Evolutionary conservation across 2,888 invertebrate species (phyloP).

Genomic region (Nomada goodeniana): DNA sequence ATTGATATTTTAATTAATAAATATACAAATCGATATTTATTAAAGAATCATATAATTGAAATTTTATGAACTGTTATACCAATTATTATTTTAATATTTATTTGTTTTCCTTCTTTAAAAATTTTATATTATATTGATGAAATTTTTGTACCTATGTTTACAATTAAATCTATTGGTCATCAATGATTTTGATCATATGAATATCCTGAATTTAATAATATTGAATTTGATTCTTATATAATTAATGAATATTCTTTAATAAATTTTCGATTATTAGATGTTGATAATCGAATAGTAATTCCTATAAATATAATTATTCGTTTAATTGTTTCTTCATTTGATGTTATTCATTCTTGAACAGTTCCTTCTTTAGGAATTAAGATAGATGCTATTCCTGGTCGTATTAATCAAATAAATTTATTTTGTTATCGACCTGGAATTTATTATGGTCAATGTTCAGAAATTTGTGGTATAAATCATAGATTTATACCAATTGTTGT

Average conservation of each 20-base stretch:
- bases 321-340: slow-evolving; percentile 86
- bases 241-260: not conserved
- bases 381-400: slow-evolving; percentile 88
- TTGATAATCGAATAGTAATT: slow-evolving; percentile 68
- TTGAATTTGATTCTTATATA: slow-evolving; percentile 86
- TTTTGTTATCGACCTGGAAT: slow-evolving; percentile 87
- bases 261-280: slow-evolving; percentile 51
- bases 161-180: slow-evolving; percentile 88
- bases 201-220: slow-evolving; percentile 88
- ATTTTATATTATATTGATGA: slow-evolving; percentile 88
- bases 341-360: slow-evolving; percentile 89
- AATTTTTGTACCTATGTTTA: slow-evolving; percentile 85
- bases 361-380: slow-evolving; percentile 88
- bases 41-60: not conserved
- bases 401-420: slow-evolving; percentile 87
- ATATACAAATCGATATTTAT: slow-evolving; percentile 8
- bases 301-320: slow-evolving; percentile 49
- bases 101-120: slow-evolving; percentile 87
- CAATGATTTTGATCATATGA: slow-evolving; percentile 90
- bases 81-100: slow-evolving; percentile 87
- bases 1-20: slow-evolving; percentile 28
- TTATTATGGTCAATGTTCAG: slow-evolving; percentile 91
- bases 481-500: slow-evolving; percentile 92
- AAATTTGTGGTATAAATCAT: slow-evolving; percentile 93
- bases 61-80: slow-evolving; percentile 78